These are phyloP conservation scores for Rotaria sp. DNA, from an alignment of 2,888 invertebrate species.

Conservation along the genomic window DNA sequence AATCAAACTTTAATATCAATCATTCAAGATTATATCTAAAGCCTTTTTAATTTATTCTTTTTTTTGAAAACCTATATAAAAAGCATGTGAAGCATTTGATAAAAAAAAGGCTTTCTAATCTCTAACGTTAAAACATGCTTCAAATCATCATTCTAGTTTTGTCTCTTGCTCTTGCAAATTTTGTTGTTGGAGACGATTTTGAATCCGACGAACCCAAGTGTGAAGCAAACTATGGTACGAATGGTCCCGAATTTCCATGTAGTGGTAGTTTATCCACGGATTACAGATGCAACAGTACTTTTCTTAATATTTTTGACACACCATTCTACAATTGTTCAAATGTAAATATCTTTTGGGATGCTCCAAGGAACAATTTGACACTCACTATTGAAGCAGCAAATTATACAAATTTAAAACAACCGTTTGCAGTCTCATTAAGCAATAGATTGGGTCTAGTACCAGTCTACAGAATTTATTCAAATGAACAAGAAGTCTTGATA, in stretches of 20 bases:
- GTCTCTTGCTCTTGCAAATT: background rate
- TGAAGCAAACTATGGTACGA: background rate
- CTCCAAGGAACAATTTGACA: background rate
- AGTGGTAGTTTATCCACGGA: background rate
- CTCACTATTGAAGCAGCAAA: background rate
- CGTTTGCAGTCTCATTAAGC: background rate
- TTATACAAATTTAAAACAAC: background rate
- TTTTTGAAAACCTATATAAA: background rate
- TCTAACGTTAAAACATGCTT: background rate
- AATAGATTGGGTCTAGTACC: background rate
- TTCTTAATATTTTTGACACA: background rate
- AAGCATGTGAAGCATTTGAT: background rate
- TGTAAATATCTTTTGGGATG: background rate
- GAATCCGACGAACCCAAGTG: background rate
- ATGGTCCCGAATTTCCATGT: background rate
- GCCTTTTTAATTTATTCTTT: background rate
- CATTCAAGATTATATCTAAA: background rate
- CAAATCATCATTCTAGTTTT: background rate
- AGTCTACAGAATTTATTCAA: background rate
- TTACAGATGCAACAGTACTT: background rate
- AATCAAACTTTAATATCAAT: background rate
- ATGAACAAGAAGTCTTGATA: background rate
- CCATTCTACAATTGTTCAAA: background rate
- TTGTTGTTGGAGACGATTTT: background rate
- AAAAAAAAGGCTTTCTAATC: background rate